Evolutionary conservation across 1,140 invertebrate species (phyloP).

Genomic region (Panagrolaimus sp.): DNA sequence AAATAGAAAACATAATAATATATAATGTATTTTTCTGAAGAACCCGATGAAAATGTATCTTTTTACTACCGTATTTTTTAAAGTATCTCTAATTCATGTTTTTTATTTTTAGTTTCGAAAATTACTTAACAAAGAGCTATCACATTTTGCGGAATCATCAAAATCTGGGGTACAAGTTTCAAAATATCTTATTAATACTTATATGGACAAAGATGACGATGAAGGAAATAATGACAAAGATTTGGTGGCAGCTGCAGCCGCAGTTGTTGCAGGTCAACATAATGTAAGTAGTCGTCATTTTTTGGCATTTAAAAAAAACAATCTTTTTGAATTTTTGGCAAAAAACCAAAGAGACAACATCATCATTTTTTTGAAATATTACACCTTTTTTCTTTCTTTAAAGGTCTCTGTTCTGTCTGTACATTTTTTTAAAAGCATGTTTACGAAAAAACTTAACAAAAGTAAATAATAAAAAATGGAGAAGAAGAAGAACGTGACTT

Average conservation of each 20-base stretch:
- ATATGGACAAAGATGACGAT: conserved; percentile 76
- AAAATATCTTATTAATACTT: conserved; percentile 96
- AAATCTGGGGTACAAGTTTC: conserved; percentile 98
- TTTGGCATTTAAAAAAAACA: neutral
- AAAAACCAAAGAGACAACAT: conserved; percentile 97
- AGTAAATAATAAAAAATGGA: too few species aligned
- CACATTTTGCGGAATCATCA: conserved; percentile 95
- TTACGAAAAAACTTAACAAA: too few species aligned
- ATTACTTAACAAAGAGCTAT: conserved; percentile 98
- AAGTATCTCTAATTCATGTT: neutral
- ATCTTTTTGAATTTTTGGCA: conserved; percentile 76
- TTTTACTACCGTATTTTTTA: neutral
- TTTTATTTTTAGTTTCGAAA: conserved; percentile 82
- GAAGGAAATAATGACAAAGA: conserved; percentile 39
- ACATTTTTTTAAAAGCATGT: too few species aligned
- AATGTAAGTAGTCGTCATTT: neutral
- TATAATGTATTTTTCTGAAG: neutral
- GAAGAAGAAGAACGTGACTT: too few species aligned
- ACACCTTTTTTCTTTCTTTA: too few species aligned
- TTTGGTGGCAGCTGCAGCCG: neutral
- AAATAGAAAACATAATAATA: neutral
- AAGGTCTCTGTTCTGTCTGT: too few species aligned
- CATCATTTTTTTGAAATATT: conserved; percentile 68
- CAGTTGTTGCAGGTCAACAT: neutral
- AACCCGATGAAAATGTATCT: neutral